A percentile compares a stretch with the other conserved stretches of the same genome.
Evolutionary conservation across 2,888 invertebrate genomes (phyloP).

Genomic region (Volucella inflata): DNA sequence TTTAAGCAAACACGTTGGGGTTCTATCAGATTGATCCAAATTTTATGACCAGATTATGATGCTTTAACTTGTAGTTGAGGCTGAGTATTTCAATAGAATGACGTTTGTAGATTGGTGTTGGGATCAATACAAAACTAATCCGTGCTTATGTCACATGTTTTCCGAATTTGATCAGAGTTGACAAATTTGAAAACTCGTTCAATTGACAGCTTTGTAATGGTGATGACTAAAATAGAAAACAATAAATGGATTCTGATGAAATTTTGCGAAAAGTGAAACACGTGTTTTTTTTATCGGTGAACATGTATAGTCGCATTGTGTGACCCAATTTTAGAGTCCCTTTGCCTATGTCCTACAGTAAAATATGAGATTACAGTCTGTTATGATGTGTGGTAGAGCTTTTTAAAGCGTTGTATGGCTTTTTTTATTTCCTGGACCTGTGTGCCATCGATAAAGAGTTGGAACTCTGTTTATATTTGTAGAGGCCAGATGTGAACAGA

Average conservation of each 20-base stretch:
- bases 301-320: too few relatives aligned
- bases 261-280: too few relatives aligned
- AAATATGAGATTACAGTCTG: too few relatives aligned
- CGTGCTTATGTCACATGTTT: conserved; percentile 38
- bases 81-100: conserved; percentile 1
- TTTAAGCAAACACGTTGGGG: conserved; percentile 13
- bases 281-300: too few relatives aligned
- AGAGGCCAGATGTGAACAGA: too few relatives aligned
- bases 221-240: not conserved
- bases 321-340: too few relatives aligned
- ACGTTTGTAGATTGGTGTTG: not conserved
- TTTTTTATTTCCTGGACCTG: too few relatives aligned
- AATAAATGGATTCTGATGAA: not conserved
- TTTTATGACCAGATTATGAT: conserved; percentile 52
- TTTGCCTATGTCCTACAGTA: too few relatives aligned
- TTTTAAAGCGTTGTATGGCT: too few relatives aligned
- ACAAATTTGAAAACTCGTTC: conserved; percentile 26
- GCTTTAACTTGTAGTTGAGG: conserved; percentile 3
- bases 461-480: too few relatives aligned
- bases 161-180: conserved; percentile 8
- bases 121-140: conserved; percentile 1
- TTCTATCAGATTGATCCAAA: conserved; percentile 44
- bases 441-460: too few relatives aligned
- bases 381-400: too few relatives aligned
- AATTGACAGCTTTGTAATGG: not conserved